Base-by-base conservation (phyloP, 2,113 vertebrate genomes). In the Saiga tatarica region DNA sequence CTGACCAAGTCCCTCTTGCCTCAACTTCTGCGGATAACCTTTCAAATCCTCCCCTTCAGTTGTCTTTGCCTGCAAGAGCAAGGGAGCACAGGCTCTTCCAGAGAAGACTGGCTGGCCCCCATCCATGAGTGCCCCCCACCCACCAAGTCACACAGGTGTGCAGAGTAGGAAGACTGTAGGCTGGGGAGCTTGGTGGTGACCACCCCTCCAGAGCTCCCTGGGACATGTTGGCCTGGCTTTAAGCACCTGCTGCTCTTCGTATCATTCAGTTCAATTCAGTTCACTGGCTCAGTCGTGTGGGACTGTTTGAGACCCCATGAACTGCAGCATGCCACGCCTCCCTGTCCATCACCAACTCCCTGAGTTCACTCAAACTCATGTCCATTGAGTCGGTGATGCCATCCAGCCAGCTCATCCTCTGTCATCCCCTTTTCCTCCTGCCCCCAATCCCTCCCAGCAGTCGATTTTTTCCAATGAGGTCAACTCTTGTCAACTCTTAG, bases 171-270 rank as follows among this genome's bases (percentile, higher is more conserved):
- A 81, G 71, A 5, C 53, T 4, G 2, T 50, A 57, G 71, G 67
- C 60, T 2, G 7, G 1, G 8, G 2, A 42, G 8, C 33, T 7
- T 9, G 1, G 36, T 0, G 1, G 76, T 57, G 33, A 52, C 26
- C 3, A 1, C 19, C 42, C 36, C 47, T 5, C 26, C 5, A 4
- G 57, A n/a, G 47, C 6, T 6, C 5, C 0, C 55, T 0, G 82
- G 17, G 52, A n/a, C 30, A 5, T 36, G 57, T 23, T 4, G 10
- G 55, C 0, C 0, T 71, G n/a, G 0, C 59, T 36, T 33, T 15
- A 2, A 2, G 33, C 14, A 7, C 17, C n/a, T 39, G 0, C n/a
- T 0, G 12, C 33, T 36, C 64, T 71, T 36, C 4, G 1, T 5
- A 11, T 71, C 0, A 3, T 57, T 25, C 23, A 10, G 26, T 59